Percentiles rank a stretch among this genome's conserved stretches.
phyloP scores from a whole-genome alignment of 2,113 vertebrate species.

The Osmerus eperlanus region DNA sequence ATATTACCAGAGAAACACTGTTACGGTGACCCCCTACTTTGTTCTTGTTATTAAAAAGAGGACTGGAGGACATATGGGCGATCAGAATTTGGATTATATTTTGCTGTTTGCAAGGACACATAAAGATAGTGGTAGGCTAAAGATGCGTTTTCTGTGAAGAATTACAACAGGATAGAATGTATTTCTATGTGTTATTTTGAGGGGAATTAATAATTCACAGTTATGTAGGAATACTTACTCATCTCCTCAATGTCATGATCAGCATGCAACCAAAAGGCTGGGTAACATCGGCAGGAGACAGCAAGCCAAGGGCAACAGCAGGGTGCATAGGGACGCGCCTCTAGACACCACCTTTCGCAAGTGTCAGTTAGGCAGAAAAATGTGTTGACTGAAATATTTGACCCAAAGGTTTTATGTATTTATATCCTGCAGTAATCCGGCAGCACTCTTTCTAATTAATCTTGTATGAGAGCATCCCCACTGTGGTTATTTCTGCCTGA shows the following conservation, averaged over 20 bases:
- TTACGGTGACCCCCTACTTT: background rate
- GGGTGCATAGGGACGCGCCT: background rate
- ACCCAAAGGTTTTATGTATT: constrained; percentile 16
- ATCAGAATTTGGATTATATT: background rate
- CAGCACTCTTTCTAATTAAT: constrained; percentile 21
- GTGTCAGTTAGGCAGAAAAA: background rate
- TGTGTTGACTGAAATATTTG: constrained; percentile 2
- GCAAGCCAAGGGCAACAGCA: background rate
- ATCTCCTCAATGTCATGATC: constrained; percentile 1
- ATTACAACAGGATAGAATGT: background rate
- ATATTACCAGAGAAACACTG: no score
- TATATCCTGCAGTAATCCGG: constrained; percentile 17
- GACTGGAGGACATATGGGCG: background rate
- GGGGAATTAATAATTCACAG: background rate
- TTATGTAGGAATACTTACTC: background rate
- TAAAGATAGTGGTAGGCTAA: background rate
- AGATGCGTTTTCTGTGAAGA: background rate
- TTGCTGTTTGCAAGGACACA: background rate
- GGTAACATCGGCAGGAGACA: background rate
- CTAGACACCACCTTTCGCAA: background rate
- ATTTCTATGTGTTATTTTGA: background rate
- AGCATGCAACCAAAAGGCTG: background rate
- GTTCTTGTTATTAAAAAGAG: background rate
- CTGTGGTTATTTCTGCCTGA: constrained; percentile 12
- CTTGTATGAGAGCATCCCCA: constrained; percentile 19